Conservation (phyloP, 2,888 invertebrate genomes). For the Lasioglossum zephyrum region DNA sequence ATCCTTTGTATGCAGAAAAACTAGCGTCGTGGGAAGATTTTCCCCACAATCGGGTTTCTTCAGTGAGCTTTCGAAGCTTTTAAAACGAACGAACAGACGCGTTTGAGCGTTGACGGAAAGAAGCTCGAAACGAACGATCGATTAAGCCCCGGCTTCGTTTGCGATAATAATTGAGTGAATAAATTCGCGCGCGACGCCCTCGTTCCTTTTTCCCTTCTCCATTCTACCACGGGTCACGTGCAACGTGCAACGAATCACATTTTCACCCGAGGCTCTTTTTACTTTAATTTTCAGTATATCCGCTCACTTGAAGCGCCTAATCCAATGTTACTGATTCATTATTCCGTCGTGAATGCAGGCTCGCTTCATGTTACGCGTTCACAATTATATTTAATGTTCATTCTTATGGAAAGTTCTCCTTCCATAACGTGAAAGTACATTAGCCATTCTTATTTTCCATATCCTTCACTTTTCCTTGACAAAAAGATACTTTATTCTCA, state of each 20-base stretch:
- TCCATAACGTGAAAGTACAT: background rate
- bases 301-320: background rate
- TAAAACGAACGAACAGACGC: background rate
- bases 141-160: slow-evolving; percentile 47
- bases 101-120: background rate
- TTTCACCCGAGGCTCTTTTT: background rate
- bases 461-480: background rate
- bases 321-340: slow-evolving; percentile 1
- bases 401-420: slow-evolving; percentile 5
- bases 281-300: slow-evolving; percentile 21
- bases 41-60: background rate
- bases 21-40: background rate
- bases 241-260: slow-evolving; percentile 7
- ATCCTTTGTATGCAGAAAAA: background rate
- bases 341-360: background rate
- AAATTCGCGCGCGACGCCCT: slow-evolving; percentile 10
- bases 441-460: background rate
- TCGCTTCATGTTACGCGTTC: background rate
- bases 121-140: slow-evolving; percentile 1
- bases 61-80: background rate
- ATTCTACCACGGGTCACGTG: slow-evolving; percentile 32
- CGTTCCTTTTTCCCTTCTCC: background rate
- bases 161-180: slow-evolving; percentile 53
- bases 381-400: background rate
- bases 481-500: background rate